Base-by-base conservation (phyloP, 2,113 vertebrate species). In the Thunnus maccoyii region DNA sequence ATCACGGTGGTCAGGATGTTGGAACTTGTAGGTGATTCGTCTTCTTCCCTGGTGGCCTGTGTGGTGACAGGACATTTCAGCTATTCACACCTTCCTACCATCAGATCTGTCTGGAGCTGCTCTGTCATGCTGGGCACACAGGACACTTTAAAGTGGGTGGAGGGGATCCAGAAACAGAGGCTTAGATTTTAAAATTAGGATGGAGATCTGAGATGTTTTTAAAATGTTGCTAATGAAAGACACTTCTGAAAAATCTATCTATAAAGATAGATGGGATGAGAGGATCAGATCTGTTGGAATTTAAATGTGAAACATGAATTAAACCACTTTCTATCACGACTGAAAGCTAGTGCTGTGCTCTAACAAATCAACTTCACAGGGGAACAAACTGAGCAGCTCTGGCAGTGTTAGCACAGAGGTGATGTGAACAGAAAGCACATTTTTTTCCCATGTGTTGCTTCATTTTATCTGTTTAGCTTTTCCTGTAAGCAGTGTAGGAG, bases 1-100 rank as follows among this genome's bases (percentile, higher is more conserved):
- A 61, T 71, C 12, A 1, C 2, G 13, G 27, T 44, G 20, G 20
- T 56, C 36, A 10, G 64, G 62, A 52, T n/a, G 63, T n/a, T 30
- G 12, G 50, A 72, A 41, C 71, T 57, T 30, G 61, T 25, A n/a
- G 56, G 80, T 78, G 81, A 87, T 86, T 68, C 1, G 66, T 86
- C 84, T 83, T 86, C 74, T 56, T n/a, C 72, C 25, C 51, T 5
- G 82, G 82, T 83, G 80, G 86, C 69, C 84, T 77, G 54, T 13
- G 86, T 73, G 80, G 71, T 89, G 84, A 90, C 85, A 77, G 67
- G 47, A 15, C 48, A 57, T 47, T 83, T 46, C 73, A 88, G 78
- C 17, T 82, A 92, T 90, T 90, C 79, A 76, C 85, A 89, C 89
- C 78, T 66, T 56, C 51, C 54, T 11, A 66, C 47, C 60, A 84